Evolutionary conservation across 2,888 invertebrate genomes (phyloP).

Genomic region (Eremobia ochroleuca): DNA sequence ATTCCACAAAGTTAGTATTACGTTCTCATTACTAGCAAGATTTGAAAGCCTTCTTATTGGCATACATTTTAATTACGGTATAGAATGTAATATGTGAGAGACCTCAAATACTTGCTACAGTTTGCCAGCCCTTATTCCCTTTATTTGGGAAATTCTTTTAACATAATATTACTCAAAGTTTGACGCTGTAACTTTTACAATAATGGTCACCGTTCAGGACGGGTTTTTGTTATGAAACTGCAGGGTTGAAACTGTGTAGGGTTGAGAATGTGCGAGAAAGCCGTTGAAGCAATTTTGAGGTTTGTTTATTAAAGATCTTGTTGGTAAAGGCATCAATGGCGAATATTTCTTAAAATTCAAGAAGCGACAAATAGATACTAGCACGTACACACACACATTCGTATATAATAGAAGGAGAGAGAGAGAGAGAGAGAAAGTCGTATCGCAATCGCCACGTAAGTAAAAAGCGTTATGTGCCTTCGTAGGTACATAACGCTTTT

Average conservation of each 20-base stretch:
- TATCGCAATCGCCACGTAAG: too few species aligned
- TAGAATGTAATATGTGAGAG: slow-evolving; percentile 64
- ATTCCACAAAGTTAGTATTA: slow-evolving; percentile 47
- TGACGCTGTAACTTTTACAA: slow-evolving; percentile 31
- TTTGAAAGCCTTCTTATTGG: slow-evolving; percentile 35
- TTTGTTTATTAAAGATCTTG: background rate
- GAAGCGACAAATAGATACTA: background rate
- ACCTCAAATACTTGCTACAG: slow-evolving; percentile 65
- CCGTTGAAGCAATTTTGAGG: background rate
- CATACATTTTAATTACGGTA: slow-evolving; percentile 59
- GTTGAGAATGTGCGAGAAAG: background rate
- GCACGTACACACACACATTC: background rate
- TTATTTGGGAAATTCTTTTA: slow-evolving; percentile 50
- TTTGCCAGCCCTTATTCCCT: slow-evolving; percentile 40
- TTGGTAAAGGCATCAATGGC: background rate
- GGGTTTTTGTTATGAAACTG: background rate
- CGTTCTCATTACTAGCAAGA: slow-evolving; percentile 35
- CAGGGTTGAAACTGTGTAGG: background rate
- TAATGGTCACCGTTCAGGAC: slow-evolving; percentile 17
- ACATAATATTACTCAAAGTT: slow-evolving; percentile 47
- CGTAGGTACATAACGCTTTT: too few species aligned
- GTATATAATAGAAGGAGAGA: too few species aligned
- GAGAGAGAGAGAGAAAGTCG: too few species aligned
- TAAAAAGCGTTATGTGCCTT: too few species aligned
- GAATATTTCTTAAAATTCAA: background rate